Base-by-base conservation (phyloP, 2,888 invertebrate genomes). In the Sturmia bella region DNA sequence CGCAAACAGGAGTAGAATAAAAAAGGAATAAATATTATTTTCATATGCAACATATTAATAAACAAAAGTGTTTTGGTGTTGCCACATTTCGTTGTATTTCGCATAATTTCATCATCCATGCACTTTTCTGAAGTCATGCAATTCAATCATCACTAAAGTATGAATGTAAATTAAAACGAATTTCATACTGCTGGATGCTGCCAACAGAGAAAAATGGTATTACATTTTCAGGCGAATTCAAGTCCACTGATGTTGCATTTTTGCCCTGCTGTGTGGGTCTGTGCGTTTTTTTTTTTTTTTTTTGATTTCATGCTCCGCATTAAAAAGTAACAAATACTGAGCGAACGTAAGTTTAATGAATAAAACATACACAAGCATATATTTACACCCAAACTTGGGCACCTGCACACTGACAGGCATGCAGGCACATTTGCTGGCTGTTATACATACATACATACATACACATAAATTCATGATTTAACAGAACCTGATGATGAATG, bases 41-140 rank as follows among this genome's bases (percentile, higher is more conserved):
- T n/a, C n/a, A 27, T 13, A 63, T 43, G 63, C 54, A 50, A 37
- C 37, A 69, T 52, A 69, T 70, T 70, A 15, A 59, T 52, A 64
- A 24, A 39, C 45, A 64, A 63, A 19, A 52, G 57, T 43, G 63
- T 68, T 64, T 52, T 70, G 19, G 57, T 64, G 57, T 54, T 66
- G 57, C 45, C 70, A 72, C 41, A 75, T 72, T 54, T 70, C 50
- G 43, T 21, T 70, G 15, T 3, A 59, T 13, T 59, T 57, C 41
- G 19, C 27, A 41, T 64, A 45, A 66, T 54, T 63, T 52, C 70
- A 66, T 64, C 66, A 54, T 52, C 64, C 59, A 50, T 75, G 54
- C 64, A 70, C 64, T 61, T 70, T 57, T 48, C 4, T 17, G 27
- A 68, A 68, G 19, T 21, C 45, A 9, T 17, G 4, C 12, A 21